Conservation (phyloP, 2,888 invertebrate genomes). For the Epistrophe eligans region DNA sequence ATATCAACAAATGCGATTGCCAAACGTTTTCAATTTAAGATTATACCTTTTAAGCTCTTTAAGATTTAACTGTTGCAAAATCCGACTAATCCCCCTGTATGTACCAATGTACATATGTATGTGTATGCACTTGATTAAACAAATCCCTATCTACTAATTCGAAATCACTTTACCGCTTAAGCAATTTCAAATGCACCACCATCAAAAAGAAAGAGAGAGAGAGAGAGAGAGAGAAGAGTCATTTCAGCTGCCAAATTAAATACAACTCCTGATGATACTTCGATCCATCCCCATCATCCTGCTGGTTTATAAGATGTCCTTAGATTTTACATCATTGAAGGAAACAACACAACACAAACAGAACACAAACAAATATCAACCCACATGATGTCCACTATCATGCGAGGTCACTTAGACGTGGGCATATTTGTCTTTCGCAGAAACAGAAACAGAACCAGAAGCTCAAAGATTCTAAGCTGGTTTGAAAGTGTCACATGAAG, state of each 20-base stretch:
- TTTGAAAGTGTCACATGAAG: conserved; percentile 17
- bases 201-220: background rate
- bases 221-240: background rate
- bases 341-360: conserved; percentile 9
- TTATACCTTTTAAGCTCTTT: background rate
- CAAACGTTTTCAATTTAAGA: background rate
- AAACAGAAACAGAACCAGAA: conserved; percentile 12
- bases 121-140: conserved; percentile 48
- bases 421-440: conserved; percentile 28
- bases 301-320: background rate
- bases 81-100: background rate
- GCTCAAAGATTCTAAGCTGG: conserved; percentile 32
- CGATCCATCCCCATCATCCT: too few relatives aligned
- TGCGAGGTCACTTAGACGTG: conserved; percentile 30
- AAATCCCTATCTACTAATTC: conserved; percentile 60
- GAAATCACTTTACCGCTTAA: conserved; percentile 48
- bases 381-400: conserved; percentile 29
- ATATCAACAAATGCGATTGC: background rate
- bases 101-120: too few relatives aligned
- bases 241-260: conserved; percentile 58
- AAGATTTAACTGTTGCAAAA: background rate
- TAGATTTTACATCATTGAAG: conserved; percentile 11
- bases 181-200: conserved; percentile 41
- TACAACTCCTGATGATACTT: background rate
- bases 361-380: conserved; percentile 10